Base-by-base conservation (phyloP, 2,113 vertebrate species). In the Martes martes region DNA sequence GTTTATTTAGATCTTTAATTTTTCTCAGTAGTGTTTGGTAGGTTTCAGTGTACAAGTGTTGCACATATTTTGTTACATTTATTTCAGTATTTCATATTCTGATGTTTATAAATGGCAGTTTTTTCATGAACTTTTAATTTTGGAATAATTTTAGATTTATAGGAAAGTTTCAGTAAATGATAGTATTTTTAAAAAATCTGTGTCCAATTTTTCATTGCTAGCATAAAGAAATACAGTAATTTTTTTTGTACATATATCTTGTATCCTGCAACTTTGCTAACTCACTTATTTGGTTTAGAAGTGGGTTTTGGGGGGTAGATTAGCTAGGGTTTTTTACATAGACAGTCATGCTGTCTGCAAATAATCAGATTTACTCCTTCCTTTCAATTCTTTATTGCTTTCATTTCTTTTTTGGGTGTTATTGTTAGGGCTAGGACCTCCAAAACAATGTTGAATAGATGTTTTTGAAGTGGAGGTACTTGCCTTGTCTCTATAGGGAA, bases 311-410 rank as follows among this genome's bases (percentile, higher is more conserved):
- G 1, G 26, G 61, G 31, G 24, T 95, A 23, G 13, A 67, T 65
- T 63, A 65, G 47, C 65, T 85, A 42, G 14, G n/a, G 39, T 61
- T 86, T 88, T 87, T 52, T 80, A 61, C 52, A 74, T 36, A 73
- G 52, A 42, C 4, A 80, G 63, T 87, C 71, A 79, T 69, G 6
- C 57, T 95, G 19, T 65, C n/a, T 89, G 16, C 47, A 74, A 47
- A 67, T 89, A 76, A 83, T 31, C 47, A 93, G 69, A 69, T 93
- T 81, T 92, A 65, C 42, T 95, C 42, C 63, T 92, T 73, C 76
- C 52, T 81, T 86, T 92, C 42, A 88, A 83, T 36, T 47, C 6
- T 74, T 52, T 63, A 65, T 76, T 31, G 15, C 9, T 74, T 73
- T 87, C 36, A 45, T 74, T 76, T 57, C n/a, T 65, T 65, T 67